Evolutionary conservation across 2,888 invertebrate genomes (phyloP), one percentile per base, ranked within the genome.

Genomic region (Hypena proboscidalis): DNA sequence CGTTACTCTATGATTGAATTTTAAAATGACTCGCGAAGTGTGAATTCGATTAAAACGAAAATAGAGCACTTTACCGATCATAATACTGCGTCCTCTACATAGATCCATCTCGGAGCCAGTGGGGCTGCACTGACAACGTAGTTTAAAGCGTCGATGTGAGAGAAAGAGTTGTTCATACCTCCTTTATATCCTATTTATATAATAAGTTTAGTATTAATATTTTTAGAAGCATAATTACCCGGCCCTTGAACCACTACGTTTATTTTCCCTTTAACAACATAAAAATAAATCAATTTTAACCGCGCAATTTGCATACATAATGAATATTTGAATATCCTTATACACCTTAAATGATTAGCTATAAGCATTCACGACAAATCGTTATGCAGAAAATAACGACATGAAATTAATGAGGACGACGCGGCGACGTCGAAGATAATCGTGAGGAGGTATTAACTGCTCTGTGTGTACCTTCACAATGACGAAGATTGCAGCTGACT

Each of bases 401-500:
- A 17, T 45, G 5, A 37, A 23, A 34, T 51, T 42, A 35, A 41
- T 38, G 29, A 42, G 32, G 30, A 31, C 27, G 19, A 30, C 11
- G 42, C 36, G 29, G 42, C 30, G 30, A 31, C 27, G 19, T 33
- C 11, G 42, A 44, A 32, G 11, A 26, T 4, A 20, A 11, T 11
- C 4, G 6, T 15, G 20, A 5, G 45, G 32, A 33, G 49, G 62
- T 77, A 51, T 60, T 58, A 74, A 39, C 76, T 53, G 37, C 83
- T 82, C 82, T 44, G 35, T 30, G 10, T 37, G 45, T 27, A 52
- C 66, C 58, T 42, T 49, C 56, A 64, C 56, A 67, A 67, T 70
- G 72, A 75, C 75, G 78, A 77, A 81, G 81, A 85, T 80, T 85
- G 83, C 85, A 85, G 83, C 81, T 88, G 86, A 85, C 85, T 85